Evolutionary conservation across 2,113 vertebrate genomes (phyloP), one percentile per base, ranked within the genome.

Genomic region (Grus americana): DNA sequence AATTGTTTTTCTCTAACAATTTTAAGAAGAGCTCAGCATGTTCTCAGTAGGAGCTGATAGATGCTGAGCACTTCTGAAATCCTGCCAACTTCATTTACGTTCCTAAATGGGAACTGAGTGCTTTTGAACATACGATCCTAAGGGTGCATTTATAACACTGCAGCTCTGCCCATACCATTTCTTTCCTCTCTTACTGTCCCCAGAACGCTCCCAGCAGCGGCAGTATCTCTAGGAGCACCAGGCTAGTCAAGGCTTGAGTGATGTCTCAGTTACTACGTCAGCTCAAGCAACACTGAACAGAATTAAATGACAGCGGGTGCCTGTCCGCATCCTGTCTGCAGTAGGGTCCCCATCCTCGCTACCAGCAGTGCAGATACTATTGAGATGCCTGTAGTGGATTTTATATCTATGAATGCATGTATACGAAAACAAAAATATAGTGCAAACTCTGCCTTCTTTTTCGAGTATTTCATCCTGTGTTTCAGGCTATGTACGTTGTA

Each of bases 1-100:
- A 95, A 95, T 96, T 96, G 96, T 97, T 94, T 93, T 91, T 73
- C 89, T 75, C 88, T 79, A 94, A 91, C 86, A 78, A 71, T 91
- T 95, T 97, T 76, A 93, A 95, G 95, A 95, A 95, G 96, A 95
- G 92, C 94, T 96, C 94, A 92, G 92, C 86, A 42, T 95, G 94
- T 95, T 97, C 95, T 94, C 96, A 62, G 89, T 82, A 88, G 92
- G 86, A 96, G 95, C 94, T 97, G 96, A 93, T 96, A 82, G 95
- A 97, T 96, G 94, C 81, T 92, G 87, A 97, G 91, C 80, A 50
- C 84, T 92, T 97, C 92, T 97, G 96, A 96, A 97, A 97, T 34
- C 71, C 92, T 94, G 97, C 97, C 97, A 96, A 34, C 78, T 94
- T 92, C 86, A 66, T 85, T 94, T 94, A 49, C 32, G 87, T 88